Conservation (phyloP, 2,113 vertebrate species). For the Larimichthys polyactis region DNA sequence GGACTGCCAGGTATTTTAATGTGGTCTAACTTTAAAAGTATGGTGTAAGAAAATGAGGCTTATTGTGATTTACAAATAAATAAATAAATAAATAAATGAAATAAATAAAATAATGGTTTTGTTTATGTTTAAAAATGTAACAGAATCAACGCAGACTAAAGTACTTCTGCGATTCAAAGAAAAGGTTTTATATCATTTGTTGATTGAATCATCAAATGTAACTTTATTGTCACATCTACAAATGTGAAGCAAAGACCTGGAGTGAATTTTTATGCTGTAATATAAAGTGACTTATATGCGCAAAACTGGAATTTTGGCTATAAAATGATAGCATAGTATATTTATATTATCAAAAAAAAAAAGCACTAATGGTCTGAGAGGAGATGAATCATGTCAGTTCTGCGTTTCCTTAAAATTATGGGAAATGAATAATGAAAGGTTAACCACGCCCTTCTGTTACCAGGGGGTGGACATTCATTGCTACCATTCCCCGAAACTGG, state of each 20-base stretch:
- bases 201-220: neutral
- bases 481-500: slow-evolving; percentile 58
- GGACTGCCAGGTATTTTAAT: slow-evolving; percentile 89
- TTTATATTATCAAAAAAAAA: neutral
- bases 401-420: slow-evolving; percentile 5
- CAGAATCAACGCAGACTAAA: neutral
- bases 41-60: neutral
- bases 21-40: neutral
- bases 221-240: neutral
- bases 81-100: neutral
- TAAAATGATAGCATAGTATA: neutral
- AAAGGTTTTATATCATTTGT: neutral
- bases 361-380: neutral
- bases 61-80: neutral
- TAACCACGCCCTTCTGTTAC: slow-evolving; percentile 24
- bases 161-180: neutral
- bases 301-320: neutral
- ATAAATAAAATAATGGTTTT: neutral
- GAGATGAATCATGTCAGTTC: neutral
- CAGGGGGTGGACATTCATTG: slow-evolving; percentile 12
- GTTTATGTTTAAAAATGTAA: neutral
- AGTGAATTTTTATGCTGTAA: neutral
- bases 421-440: slow-evolving; percentile 11
- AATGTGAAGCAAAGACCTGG: neutral
- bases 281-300: neutral